phyloP scores from a whole-genome alignment of 2,888 invertebrate species.

The Globia sparganii region DNA sequence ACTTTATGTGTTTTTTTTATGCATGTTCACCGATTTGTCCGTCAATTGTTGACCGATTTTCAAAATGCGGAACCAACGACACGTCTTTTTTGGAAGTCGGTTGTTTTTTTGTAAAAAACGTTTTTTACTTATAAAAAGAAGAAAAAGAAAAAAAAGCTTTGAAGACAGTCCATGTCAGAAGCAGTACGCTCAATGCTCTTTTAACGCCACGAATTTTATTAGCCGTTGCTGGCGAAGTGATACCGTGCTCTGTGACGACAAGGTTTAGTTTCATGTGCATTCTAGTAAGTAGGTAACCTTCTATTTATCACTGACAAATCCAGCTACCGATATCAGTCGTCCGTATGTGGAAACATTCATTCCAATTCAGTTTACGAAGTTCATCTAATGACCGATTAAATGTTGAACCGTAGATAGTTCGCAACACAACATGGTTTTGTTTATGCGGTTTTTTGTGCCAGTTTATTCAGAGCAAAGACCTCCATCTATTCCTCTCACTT shows the following conservation, averaged over 20 bases:
- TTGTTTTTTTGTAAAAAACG: no score
- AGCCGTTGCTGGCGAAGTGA: neutral
- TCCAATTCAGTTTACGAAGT: slow-evolving; percentile 13
- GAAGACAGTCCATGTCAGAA: neutral
- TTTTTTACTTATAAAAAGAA: no score
- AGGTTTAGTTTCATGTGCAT: neutral
- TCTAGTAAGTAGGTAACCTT: slow-evolving; percentile 1
- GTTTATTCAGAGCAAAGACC: neutral
- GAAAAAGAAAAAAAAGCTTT: no score
- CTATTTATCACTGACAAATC: slow-evolving; percentile 32
- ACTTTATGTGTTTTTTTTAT: no score
- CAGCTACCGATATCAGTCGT: neutral
- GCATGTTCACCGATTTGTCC: no score
- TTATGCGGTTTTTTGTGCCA: no score
- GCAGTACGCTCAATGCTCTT: neutral
- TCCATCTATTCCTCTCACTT: neutral
- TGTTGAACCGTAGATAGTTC: neutral
- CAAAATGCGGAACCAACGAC: no score
- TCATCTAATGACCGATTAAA: neutral
- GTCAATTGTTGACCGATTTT: no score
- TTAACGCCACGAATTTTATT: neutral
- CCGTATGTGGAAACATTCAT: slow-evolving; percentile 20
- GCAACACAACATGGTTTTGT: neutral
- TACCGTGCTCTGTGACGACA: neutral
- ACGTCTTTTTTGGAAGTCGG: no score